Conservation (phyloP, 2,113 vertebrate species). For the Pachycephala philippinensis region DNA sequence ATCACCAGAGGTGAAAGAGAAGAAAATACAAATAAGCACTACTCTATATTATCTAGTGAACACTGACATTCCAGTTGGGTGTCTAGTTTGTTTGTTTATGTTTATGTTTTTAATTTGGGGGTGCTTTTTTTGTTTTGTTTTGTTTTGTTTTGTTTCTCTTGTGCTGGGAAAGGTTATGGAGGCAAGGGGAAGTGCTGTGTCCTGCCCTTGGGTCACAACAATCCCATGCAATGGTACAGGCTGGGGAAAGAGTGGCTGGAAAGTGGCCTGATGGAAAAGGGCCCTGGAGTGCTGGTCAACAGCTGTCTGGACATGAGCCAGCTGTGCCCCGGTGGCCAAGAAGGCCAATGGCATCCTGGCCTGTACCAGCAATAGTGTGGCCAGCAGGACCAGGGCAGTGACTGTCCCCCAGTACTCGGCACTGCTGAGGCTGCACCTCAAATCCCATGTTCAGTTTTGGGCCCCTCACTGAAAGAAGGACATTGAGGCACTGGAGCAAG, state of each 20-base stretch:
- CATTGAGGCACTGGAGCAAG: no score
- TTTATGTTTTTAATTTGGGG: no score
- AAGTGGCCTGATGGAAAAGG: background rate
- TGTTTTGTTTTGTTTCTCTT: background rate
- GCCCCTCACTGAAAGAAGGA: no score
- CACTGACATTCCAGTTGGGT: background rate
- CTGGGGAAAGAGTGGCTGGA: background rate
- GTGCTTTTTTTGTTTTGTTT: background rate
- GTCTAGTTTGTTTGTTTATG: background rate
- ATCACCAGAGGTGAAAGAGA: background rate
- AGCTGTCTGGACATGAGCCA: background rate
- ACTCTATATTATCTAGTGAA: background rate
- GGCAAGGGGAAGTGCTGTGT: background rate
- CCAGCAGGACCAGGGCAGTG: background rate
- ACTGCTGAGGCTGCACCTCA: background rate
- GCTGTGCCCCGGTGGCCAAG: background rate
- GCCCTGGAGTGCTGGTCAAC: rapidly evolving
- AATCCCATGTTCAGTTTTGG: no score
- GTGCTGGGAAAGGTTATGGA: background rate
- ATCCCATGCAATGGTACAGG: background rate
- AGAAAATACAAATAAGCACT: background rate
- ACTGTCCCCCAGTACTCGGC: rapidly evolving
- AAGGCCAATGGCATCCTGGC: background rate
- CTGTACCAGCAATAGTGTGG: background rate
- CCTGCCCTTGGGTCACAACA: background rate